Evolutionary conservation across 1,140 invertebrate genomes (phyloP), one percentile per base, ranked within the genome.

Genomic region (Thereuonema tuberculata): DNA sequence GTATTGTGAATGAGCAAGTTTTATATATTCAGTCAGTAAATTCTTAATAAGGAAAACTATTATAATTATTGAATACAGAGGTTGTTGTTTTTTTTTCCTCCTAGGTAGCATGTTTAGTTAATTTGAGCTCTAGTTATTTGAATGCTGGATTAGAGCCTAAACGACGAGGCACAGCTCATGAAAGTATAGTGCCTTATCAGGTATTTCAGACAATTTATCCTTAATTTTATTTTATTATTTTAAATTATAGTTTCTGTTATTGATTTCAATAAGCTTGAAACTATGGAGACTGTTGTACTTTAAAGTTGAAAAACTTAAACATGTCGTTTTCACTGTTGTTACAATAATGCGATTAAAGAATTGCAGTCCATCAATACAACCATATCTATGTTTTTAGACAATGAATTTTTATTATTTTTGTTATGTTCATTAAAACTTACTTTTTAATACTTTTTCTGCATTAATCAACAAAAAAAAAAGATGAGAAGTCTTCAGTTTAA

Each of bases 141-240:
- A 98, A 97, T 75, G 84, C 81, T 61, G 83, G 83, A 2, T 58
- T 69, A 46, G 87, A 93, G 68, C 84, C 84, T 0, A 74, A 76
- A 48, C 76, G 87, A 56, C 85, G 85, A 80, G 93, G 95, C 2
- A 96, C 92, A 0, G 88, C 86, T 2, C 93, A 98, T 74, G 87
- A 86, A 56, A 95, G 89, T 70, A 86, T 98, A 64, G 93, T 98
- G 0, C 94, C 94, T 0, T 98, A 98, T 70, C 84, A 96, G 79
- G 75, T 75, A n/a, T 68, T 68, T 56, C 61, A 62, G 46, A 63
- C 58, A 21, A 53, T 15, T 23, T 15, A 1, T 24, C 29, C 31
- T 43, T 43, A 12, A 23, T 12, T 62, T n/a, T 26, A 15, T 28
- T 53, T 20, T 2, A 26, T 23, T 53, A 17, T 26, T 9, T 23